phyloP scores from a whole-genome alignment of 2,888 invertebrate genomes.

The Agrotis segetum region DNA sequence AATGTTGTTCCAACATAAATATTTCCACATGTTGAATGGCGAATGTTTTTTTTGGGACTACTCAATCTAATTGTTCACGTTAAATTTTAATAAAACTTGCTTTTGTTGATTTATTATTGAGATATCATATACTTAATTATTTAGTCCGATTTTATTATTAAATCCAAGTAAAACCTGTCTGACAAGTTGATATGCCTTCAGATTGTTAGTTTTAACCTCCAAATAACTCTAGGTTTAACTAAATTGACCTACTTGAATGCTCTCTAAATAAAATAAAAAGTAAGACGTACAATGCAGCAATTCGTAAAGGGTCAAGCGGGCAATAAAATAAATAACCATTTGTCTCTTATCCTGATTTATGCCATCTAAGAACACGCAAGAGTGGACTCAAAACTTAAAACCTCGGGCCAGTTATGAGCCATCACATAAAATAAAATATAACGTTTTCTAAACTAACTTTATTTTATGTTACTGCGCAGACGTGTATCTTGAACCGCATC shows the following conservation, averaged over 20 bases:
- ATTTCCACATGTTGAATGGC: too few relatives aligned
- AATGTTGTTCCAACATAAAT: too few relatives aligned
- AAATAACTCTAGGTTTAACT: too few relatives aligned
- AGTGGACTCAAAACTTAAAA: conserved; percentile 58
- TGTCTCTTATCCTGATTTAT: conserved; percentile 44
- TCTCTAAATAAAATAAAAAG: background rate
- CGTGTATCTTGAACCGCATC: conserved; percentile 62
- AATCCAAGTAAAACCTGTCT: too few relatives aligned
- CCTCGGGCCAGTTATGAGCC: conserved; percentile 54
- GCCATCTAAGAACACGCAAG: conserved; percentile 41
- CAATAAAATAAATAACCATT: conserved; percentile 23
- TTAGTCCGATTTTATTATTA: background rate
- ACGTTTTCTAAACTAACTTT: conserved; percentile 63
- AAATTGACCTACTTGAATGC: background rate
- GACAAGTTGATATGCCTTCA: background rate
- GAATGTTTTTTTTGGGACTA: too few relatives aligned
- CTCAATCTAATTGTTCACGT: background rate
- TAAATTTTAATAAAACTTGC: background rate
- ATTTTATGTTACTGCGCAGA: conserved; percentile 64
- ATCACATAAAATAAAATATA: conserved; percentile 73
- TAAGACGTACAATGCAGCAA: background rate
- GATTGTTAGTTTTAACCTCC: background rate
- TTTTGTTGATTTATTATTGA: too few relatives aligned
- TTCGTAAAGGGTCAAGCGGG: background rate
- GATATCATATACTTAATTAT: background rate